A percentile compares a stretch with the other conserved stretches of the same genome.
Conservation (phyloP, 2,888 invertebrate genomes). For the Chirona hameri region DNA sequence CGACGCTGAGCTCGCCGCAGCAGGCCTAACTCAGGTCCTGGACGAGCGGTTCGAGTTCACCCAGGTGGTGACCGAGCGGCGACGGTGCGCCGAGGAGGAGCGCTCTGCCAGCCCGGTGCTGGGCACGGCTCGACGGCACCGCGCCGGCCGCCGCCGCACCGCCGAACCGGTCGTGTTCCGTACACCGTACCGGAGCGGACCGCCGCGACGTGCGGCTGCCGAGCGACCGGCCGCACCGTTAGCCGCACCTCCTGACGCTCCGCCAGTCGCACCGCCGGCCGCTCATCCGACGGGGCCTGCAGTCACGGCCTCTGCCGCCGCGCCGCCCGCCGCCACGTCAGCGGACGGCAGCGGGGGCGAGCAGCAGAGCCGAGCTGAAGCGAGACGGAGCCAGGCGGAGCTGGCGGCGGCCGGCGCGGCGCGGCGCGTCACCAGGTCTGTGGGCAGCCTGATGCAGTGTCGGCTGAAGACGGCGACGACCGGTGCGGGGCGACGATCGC, state of each 20-base stretch:
- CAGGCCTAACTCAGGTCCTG: neutral
- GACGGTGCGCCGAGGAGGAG: neutral
- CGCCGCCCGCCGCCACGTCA: neutral
- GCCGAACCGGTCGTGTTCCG: neutral
- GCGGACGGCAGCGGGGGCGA: neutral
- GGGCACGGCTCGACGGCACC: neutral
- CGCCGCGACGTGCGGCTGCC: neutral
- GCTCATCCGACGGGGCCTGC: neutral
- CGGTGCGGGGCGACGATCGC: neutral
- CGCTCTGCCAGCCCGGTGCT: slow-evolving; percentile 3
- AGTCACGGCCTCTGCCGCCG: neutral
- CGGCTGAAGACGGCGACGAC: neutral
- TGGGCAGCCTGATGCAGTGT: neutral
- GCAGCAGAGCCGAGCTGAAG: neutral
- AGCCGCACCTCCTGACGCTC: neutral
- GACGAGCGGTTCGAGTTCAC: slow-evolving; percentile 28
- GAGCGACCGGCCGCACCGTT: neutral
- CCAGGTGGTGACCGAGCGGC: slow-evolving; percentile 9
- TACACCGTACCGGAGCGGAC: neutral
- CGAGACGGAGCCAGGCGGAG: neutral
- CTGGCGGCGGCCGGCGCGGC: neutral
- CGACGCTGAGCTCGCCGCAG: neutral
- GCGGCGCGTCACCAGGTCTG: neutral
- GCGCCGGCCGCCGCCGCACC: neutral
- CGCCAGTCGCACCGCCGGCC: neutral